Percentiles rank a stretch among this genome's conserved stretches.
Evolutionary conservation across 1,140 invertebrate species (phyloP).

Genomic region (Papilio dardanus): DNA sequence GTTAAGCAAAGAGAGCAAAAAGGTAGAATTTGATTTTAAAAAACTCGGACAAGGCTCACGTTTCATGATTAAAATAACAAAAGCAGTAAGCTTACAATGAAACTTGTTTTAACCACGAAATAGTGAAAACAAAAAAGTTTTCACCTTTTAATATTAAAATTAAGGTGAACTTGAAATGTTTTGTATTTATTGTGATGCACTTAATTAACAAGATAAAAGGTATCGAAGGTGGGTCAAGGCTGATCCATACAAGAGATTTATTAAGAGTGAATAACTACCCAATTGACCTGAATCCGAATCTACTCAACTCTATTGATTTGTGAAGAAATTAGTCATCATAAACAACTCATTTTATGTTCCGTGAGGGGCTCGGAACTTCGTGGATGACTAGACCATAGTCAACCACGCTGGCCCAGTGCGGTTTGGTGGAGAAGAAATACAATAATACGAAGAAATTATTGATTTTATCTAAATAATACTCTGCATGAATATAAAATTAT

Average conservation of each 20-base stretch:
- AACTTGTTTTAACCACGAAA: background rate
- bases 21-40: background rate
- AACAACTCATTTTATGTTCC: no score
- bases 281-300: constrained; percentile 2
- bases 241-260: background rate
- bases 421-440: no score
- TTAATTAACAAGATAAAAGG: constrained; percentile 4
- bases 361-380: no score
- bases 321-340: background rate
- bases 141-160: constrained; percentile 12
- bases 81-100: background rate
- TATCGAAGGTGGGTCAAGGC: background rate
- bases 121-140: background rate
- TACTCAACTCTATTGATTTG: background rate
- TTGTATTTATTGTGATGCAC: background rate
- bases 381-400: no score
- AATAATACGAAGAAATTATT: no score
- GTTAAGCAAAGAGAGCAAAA: background rate
- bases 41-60: constrained; percentile 6
- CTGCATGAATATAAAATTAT: no score
- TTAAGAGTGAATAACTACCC: background rate
- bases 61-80: constrained; percentile 24
- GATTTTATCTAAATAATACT: no score
- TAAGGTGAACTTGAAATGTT: background rate
- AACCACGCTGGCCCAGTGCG: no score